phyloP scores from a whole-genome alignment of 2,888 invertebrate species.

The Prenolepis imparis region DNA sequence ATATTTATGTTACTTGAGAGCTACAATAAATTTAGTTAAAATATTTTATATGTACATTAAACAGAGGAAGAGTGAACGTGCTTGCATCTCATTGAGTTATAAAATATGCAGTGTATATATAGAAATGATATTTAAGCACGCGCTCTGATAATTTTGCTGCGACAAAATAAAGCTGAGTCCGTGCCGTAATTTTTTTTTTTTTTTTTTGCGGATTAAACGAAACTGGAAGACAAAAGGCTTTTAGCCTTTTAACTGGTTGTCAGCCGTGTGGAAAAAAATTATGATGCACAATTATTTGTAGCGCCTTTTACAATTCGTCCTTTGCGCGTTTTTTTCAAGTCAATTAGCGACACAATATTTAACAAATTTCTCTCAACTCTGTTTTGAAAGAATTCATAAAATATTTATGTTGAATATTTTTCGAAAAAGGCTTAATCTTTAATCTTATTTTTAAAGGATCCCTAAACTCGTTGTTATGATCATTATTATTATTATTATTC shows the following conservation, averaged over 20 bases:
- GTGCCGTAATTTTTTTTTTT: conserved; percentile 40
- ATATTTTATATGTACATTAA: conserved; percentile 6
- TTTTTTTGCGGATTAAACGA: conserved; percentile 35
- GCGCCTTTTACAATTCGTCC: conserved; percentile 16
- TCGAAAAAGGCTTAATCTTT: background rate
- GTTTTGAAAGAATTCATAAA: background rate
- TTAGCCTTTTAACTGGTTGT: conserved; percentile 43
- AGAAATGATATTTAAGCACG: conserved; percentile 28
- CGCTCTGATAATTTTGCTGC: conserved; percentile 34
- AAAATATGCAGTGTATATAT: conserved; percentile 16
- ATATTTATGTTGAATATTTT: conserved; percentile 15
- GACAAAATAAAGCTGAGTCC: conserved; percentile 30
- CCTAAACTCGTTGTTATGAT: background rate
- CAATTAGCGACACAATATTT: conserved; percentile 9
- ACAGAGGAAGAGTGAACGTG: conserved; percentile 5
- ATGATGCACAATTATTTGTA: conserved; percentile 34
- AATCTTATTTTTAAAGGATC: background rate
- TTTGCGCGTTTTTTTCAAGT: conserved; percentile 10
- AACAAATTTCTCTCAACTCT: conserved; percentile 9
- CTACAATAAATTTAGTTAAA: background rate
- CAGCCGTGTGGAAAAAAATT: conserved; percentile 38
- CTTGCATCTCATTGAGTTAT: conserved; percentile 12
- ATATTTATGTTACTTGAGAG: conserved; percentile 2
- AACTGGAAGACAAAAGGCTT: conserved; percentile 33
- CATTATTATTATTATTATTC: background rate